Conservation (phyloP, 2,113 vertebrate species). For the Burhinus bistriatus region DNA sequence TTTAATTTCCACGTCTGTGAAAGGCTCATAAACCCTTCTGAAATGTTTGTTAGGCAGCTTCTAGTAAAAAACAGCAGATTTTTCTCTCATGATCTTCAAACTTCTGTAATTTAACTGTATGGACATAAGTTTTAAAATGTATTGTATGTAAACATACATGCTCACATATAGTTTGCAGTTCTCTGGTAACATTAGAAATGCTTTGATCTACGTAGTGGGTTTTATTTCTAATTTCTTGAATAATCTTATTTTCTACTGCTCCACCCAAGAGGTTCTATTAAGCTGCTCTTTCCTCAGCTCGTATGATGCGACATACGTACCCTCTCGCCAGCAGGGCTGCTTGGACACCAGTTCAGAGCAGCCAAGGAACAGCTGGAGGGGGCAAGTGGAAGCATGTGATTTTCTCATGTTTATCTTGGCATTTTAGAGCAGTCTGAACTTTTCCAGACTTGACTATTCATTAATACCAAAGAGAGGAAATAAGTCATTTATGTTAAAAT, state of each 20-base stretch:
- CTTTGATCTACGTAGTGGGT: neutral
- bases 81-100: neutral
- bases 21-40: neutral
- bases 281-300: neutral
- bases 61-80: neutral
- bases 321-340: neutral
- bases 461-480: constrained; percentile 19
- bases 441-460: constrained; percentile 11
- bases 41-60: neutral
- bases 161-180: too few relatives aligned
- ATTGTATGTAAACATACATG: neutral
- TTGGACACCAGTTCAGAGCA: neutral
- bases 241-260: neutral
- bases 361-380: constrained; percentile 19
- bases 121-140: neutral
- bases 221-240: neutral
- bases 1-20: neutral
- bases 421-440: neutral
- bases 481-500: neutral
- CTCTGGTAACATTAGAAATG: neutral
- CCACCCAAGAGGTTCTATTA: neutral
- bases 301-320: rapidly evolving
- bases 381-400: neutral
- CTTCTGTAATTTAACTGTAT: neutral
- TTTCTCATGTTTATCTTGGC: constrained; percentile 36